Conservation (phyloP, 2,888 invertebrate species). For the Tachina grossa region DNA sequence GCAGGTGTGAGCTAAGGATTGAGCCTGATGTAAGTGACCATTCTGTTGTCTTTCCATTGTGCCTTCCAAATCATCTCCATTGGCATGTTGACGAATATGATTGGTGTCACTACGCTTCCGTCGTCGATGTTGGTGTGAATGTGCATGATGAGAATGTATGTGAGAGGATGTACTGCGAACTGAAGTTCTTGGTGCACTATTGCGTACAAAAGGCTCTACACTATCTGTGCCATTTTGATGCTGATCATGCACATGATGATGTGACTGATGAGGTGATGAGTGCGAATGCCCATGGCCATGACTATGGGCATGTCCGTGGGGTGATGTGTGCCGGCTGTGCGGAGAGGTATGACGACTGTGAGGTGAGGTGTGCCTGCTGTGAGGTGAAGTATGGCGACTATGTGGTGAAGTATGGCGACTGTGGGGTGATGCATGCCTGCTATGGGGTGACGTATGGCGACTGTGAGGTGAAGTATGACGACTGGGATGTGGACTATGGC, state of each 20-base stretch:
- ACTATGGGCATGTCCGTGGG: conserved; percentile 72
- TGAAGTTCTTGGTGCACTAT: conserved; percentile 64
- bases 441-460: conserved; percentile 79
- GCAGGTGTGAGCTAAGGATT: conserved; percentile 74
- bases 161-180: conserved; percentile 68
- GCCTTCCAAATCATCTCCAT: conserved; percentile 59
- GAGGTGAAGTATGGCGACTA: conserved; percentile 79
- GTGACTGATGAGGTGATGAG: conserved; percentile 76
- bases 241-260: conserved; percentile 74
- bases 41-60: conserved; percentile 76
- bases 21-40: conserved; percentile 75
- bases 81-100: conserved; percentile 75
- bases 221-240: conserved; percentile 68
- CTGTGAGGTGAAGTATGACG: conserved; percentile 79
- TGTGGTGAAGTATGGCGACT: conserved; percentile 75
- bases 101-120: conserved; percentile 69
- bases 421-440: conserved; percentile 75
- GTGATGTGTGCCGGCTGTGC: conserved; percentile 57
- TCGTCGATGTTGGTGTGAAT: conserved; percentile 72
- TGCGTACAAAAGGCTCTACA: conserved; percentile 64
- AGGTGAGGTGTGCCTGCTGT: conserved; percentile 76
- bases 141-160: conserved; percentile 68
- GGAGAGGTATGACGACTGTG: conserved; percentile 65
- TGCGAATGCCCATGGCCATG: conserved; percentile 71
- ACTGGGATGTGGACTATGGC: conserved; percentile 75